phyloP scores from a whole-genome alignment of 2,113 vertebrate genomes.

The Lophochroa leadbeateri region DNA sequence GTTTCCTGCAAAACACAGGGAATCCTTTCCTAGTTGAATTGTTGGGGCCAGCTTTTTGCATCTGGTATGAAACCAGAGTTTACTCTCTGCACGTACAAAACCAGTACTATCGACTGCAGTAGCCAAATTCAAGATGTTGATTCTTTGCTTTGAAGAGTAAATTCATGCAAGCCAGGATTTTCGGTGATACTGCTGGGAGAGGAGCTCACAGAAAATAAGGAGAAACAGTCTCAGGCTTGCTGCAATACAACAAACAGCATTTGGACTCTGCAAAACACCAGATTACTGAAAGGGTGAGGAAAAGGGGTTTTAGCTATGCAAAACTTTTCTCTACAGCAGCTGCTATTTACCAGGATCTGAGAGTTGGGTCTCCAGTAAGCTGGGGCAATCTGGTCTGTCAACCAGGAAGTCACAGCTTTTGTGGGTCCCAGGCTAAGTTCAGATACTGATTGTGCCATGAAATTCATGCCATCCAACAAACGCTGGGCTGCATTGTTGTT shows the following conservation, averaged over 20 bases:
- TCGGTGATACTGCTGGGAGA: not conserved
- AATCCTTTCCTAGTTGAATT: not conserved
- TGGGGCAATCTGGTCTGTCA: conserved; percentile 98
- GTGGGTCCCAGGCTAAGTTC: conserved; percentile 96
- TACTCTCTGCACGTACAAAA: not conserved
- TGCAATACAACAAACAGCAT: not conserved
- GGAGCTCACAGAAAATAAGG: not conserved
- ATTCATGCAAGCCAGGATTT: not conserved
- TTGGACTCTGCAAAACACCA: not conserved
- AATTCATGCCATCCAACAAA: conserved; percentile 95
- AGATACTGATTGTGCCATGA: conserved; percentile 96
- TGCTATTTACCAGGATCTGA: conserved; percentile 85
- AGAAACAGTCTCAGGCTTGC: not conserved
- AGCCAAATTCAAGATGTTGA: not conserved
- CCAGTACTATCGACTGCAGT: not conserved
- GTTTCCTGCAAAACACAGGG: not conserved
- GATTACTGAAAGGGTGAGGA: not conserved
- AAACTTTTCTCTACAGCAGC: not conserved
- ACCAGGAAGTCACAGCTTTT: conserved; percentile 96
- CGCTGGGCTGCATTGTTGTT: conserved; percentile 98
- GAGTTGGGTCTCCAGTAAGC: conserved; percentile 98
- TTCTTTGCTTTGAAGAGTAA: not conserved
- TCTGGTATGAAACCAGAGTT: not conserved
- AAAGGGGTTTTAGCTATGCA: not conserved
- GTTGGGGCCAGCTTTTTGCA: not conserved